Conservation (phyloP, 1,140 invertebrate species). For the Bombyx mandarina region DNA sequence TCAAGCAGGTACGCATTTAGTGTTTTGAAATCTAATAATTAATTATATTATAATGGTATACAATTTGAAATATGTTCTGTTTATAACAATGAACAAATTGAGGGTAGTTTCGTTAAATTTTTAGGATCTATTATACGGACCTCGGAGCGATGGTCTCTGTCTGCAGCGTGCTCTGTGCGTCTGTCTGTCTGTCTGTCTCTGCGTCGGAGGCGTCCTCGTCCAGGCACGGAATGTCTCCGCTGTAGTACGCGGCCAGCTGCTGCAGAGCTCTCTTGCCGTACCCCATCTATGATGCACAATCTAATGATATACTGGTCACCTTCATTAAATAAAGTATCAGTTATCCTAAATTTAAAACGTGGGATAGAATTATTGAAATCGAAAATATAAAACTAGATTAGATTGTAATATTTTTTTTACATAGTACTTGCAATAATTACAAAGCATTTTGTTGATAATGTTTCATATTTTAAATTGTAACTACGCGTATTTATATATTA, state of each 20-base stretch:
- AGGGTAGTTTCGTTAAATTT: too few species aligned
- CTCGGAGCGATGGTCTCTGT: slow-evolving; percentile 34
- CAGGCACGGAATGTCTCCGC: slow-evolving; percentile 82
- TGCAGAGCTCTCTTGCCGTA: slow-evolving; percentile 91
- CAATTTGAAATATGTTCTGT: too few species aligned
- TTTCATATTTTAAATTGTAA: not conserved
- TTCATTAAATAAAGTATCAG: too few species aligned
- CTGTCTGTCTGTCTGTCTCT: slow-evolving; percentile 34
- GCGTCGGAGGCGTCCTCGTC: slow-evolving; percentile 70
- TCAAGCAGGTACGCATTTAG: too few species aligned
- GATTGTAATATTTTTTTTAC: not conserved
- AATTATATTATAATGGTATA: too few species aligned
- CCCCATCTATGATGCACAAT: slow-evolving; percentile 81
- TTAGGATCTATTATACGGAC: too few species aligned
- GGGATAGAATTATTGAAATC: not conserved
- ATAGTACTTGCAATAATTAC: not conserved
- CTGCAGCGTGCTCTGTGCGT: slow-evolving; percentile 29
- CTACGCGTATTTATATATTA: not conserved
- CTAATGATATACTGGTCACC: too few species aligned
- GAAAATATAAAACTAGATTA: not conserved
- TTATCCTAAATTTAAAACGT: too few species aligned
- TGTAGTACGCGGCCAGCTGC: slow-evolving; percentile 91
- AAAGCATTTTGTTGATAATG: not conserved
- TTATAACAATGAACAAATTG: too few species aligned
- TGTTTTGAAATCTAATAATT: too few species aligned